These are phyloP conservation scores for Pseudomyrmex sp. DNA, from an alignment of 1,140 invertebrate genomes.

Conservation along the genomic window DNA sequence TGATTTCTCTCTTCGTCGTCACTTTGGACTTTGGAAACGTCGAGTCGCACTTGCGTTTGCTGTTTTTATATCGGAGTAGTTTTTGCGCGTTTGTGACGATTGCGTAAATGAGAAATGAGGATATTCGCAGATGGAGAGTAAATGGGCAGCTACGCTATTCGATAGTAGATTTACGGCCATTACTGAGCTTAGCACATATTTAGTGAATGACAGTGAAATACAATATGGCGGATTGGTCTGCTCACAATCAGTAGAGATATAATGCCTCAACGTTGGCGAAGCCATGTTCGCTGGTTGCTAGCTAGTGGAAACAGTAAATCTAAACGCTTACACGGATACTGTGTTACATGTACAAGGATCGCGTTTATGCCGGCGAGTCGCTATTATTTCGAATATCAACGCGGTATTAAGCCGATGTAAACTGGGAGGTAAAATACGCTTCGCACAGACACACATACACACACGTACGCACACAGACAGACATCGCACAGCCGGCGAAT, in stretches of 20 bases:
- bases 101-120: neutral
- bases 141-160: conserved; percentile 8
- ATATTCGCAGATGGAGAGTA: conserved; percentile 4
- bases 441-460: neutral
- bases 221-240: conserved; percentile 47
- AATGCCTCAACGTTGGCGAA: conserved; percentile 35
- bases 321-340: conserved; percentile 50
- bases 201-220: conserved; percentile 47
- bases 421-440: conserved; percentile 52
- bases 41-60: too few relatives aligned
- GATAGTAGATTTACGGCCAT: conserved; percentile 5
- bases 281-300: conserved; percentile 26
- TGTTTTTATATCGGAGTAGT: too few relatives aligned
- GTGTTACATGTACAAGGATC: conserved; percentile 26
- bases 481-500: neutral
- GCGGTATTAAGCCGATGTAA: conserved; percentile 67
- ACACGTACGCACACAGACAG: too few relatives aligned
- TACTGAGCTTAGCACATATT: conserved; percentile 29
- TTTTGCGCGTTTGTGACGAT: neutral
- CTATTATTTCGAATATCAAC: conserved; percentile 73
- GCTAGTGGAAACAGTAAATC: conserved; percentile 60
- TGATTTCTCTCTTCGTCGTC: too few relatives aligned
- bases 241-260: conserved; percentile 21
- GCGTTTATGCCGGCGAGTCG: conserved; percentile 30
- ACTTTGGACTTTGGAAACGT: too few relatives aligned